Base-by-base conservation (phyloP, 2,113 vertebrate genomes). In the Myodes glareolus region DNA sequence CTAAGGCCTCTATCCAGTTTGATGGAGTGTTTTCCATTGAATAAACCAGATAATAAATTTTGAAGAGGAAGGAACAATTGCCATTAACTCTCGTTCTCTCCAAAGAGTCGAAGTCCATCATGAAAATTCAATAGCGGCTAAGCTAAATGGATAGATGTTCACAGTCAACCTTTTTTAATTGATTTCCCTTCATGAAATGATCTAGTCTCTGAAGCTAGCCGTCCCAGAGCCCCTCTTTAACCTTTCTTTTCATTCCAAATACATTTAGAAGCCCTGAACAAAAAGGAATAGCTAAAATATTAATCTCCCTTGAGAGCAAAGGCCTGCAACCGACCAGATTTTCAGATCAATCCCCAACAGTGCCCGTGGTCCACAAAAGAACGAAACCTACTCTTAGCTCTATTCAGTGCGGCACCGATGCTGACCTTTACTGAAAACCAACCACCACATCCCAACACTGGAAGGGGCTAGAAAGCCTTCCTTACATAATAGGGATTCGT, bases 21-120 rank as follows among this genome's bases (percentile, higher is more conserved):
- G 99, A 99, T 99, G 99, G 99, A 99, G 99, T 99, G 99, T 99
- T 99, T 99, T 99, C 99, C 99, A 99, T 99, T 99, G 99, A 99
- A 99, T 99, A 99, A 99, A 99, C 99, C 99, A 99, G 99, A 99
- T 99, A 99, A 99, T 99, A 99, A 99, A 99, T 99, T 99, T 99
- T 99, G 99, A 99, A 99, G 99, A 99, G 99, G 98, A 99, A 99
- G 99, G 99, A 99, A 99, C 99, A 99, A 99, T 99, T 98, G 99
- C 99, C 99, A 99, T 99, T 99, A 99, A 99, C 99, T 99, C 99
- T 50, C 98, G 99, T 99, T 99, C 99, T 99, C 99, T 99, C 99
- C 98, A 98, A 99, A 99, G 99, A 99, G 99, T 99, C 99, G 99
- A 99, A 99, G 99, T 99, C 99, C 99, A 99, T 99, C 99, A 99